Evolutionary conservation across 53 echinoderm and acorn worm genomes (phyloP).

Genomic region (Arbacia lixula): DNA sequence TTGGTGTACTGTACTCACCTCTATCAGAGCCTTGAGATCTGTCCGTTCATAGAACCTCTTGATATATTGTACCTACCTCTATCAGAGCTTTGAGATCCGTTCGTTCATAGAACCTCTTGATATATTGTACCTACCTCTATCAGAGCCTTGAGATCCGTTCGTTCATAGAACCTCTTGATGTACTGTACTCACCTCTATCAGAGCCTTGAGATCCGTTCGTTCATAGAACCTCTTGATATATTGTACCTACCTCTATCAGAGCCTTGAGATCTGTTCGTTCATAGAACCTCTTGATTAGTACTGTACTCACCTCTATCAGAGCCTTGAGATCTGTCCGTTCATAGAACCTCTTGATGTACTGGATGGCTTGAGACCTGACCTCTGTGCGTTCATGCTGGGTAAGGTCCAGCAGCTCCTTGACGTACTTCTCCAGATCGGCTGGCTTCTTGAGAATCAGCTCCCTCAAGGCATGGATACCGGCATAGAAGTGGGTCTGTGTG

Average conservation of each 20-base stretch:
- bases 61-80: too few relatives aligned
- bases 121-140: conserved; percentile 91
- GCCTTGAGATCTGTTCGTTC: conserved; percentile 84
- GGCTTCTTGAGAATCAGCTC: conserved; percentile 94
- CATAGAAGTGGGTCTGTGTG: conserved; percentile 90
- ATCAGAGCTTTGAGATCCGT: conserved; percentile 62
- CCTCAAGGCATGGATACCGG: conserved; percentile 92
- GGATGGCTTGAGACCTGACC: conserved; percentile 94
- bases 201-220: conserved; percentile 76
- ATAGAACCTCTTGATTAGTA: conserved; percentile 73
- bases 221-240: conserved; percentile 93
- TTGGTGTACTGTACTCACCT: too few relatives aligned
- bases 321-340: conserved; percentile 84
- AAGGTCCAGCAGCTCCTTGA: conserved; percentile 88
- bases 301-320: conserved; percentile 76
- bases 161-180: conserved; percentile 82
- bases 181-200: conserved; percentile 89
- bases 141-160: conserved; percentile 73
- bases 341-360: conserved; percentile 94
- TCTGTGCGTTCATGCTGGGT: conserved; percentile 91
- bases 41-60: too few relatives aligned
- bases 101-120: conserved; percentile 86
- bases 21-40: too few relatives aligned
- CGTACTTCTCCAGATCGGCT: conserved; percentile 78
- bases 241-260: conserved; percentile 90